Evolutionary conservation across 2,888 invertebrate genomes (phyloP), one percentile per base, ranked within the genome.

Genomic region (Zaprionus lineosus): DNA sequence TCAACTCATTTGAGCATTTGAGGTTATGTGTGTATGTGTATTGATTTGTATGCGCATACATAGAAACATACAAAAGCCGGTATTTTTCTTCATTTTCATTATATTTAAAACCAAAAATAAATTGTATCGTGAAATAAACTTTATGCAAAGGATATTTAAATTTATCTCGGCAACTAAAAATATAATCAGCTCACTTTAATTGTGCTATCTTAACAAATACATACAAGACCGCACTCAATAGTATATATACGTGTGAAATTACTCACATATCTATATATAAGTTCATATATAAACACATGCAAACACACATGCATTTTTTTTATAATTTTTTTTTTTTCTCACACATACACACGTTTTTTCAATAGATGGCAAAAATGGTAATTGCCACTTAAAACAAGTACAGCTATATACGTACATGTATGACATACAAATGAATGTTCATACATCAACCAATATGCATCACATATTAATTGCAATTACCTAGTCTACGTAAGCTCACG

Each of bases 61-160:
- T 8, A n/a, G n/a, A n/a, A n/a, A 43, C 15, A 21, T 9, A 26
- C 9, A 58, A 62, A 74, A 74, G 74, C 84, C 82, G 84, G 77
- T 56, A 77, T 66, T 65, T 51, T 57, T 51, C 43, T 39, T 28
- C 24, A 39, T 51, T 36, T 16, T 9, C 31, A 1, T 16, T 44
- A 9, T 18, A 12, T 12, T 11, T 34, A 37, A 8, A 26, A 19
- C 16, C 14, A 6, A 21, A n/a, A 44, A 39, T 5, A n/a, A n/a
- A n/a, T 34, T 16, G 8, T 12, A n/a, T 26, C 43, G 9, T 44
- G 47, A 43, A 34, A 64, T 31, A 12, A 24, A 24, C 36, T 14
- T 28, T 4, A 19, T 26, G 41, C 29, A 33, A 15, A 12, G 59
- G 36, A 53, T 53, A 55, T 48, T 16, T 8, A 36, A 8, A 66